Conservation (phyloP, 2,797 vertebrate genomes). For the Avahi laniger region DNA sequence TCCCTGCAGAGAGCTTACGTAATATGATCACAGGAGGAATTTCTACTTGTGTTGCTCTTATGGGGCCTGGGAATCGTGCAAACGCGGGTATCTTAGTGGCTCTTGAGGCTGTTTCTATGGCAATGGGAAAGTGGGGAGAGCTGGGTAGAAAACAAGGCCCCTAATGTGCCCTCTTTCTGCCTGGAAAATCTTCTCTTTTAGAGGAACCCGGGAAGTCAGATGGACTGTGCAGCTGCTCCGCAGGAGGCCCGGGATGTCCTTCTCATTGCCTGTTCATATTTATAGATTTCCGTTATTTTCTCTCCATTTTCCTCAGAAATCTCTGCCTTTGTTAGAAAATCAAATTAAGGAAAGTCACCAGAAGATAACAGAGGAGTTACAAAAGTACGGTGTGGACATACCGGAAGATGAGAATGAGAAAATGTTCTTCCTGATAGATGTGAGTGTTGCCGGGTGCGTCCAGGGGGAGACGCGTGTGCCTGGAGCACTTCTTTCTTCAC, state of each 20-base stretch:
- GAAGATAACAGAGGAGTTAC: conserved; percentile 58
- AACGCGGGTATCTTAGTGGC: accelerated
- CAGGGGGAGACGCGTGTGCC: accelerated
- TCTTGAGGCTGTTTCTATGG: accelerated
- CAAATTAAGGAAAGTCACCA: conserved; percentile 76
- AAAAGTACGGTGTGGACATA: conserved; percentile 12
- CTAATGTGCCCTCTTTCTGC: too few species aligned
- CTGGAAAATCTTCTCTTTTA: not conserved
- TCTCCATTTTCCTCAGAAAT: conserved; percentile 75
- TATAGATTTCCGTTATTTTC: not conserved
- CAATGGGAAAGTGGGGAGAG: accelerated
- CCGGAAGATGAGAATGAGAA: conserved; percentile 67
- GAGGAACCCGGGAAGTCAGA: not conserved
- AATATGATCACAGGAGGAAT: accelerated
- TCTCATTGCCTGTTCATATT: accelerated
- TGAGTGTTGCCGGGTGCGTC: conserved; percentile 11
- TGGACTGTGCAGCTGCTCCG: accelerated
- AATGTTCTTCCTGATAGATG: conserved; percentile 78
- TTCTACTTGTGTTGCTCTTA: not conserved
- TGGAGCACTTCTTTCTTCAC: accelerated
- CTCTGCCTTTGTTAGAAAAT: conserved; percentile 78
- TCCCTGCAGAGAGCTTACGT: not conserved
- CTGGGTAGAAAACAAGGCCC: accelerated
- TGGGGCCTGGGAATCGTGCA: accelerated
- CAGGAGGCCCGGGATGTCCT: accelerated